These are phyloP conservation scores for Arenaria interpres DNA, from an alignment of 2,113 vertebrate genomes.

Conservation along the genomic window DNA sequence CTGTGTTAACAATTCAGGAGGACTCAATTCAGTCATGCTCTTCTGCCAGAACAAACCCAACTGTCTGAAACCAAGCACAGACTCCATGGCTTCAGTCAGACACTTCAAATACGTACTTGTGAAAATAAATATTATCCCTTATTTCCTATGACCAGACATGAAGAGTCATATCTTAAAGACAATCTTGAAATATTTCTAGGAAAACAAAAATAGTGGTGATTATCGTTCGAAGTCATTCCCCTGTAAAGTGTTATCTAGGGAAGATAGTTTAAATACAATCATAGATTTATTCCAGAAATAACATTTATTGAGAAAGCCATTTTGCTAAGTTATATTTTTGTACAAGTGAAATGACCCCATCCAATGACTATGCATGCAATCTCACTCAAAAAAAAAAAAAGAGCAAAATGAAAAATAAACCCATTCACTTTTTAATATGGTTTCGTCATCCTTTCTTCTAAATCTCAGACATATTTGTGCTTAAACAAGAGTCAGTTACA, in stretches of 20 bases:
- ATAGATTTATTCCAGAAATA: neutral
- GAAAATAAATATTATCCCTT: neutral
- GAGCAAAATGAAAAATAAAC: neutral
- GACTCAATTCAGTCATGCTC: neutral
- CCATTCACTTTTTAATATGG: neutral
- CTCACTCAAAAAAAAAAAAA: neutral
- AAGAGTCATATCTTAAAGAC: neutral
- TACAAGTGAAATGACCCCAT: neutral
- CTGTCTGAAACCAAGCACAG: neutral
- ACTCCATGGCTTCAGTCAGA: neutral
- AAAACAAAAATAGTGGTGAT: neutral
- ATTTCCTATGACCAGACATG: neutral
- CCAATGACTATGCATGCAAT: neutral
- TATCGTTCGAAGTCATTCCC: neutral
- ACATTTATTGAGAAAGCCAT: neutral
- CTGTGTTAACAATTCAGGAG: neutral
- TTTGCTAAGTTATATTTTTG: neutral
- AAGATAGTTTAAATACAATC: neutral
- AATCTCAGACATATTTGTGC: conserved; percentile 7
- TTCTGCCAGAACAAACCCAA: neutral
- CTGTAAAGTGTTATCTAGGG: neutral
- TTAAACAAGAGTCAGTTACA: neutral
- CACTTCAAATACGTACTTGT: neutral
- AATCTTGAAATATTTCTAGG: neutral
- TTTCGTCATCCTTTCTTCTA: neutral